Percentiles rank a stretch among this genome's conserved stretches.
These are phyloP conservation scores for Apogon hyalosoma DNA, from an alignment of 2,797 vertebrate species.

Conservation along the genomic window DNA sequence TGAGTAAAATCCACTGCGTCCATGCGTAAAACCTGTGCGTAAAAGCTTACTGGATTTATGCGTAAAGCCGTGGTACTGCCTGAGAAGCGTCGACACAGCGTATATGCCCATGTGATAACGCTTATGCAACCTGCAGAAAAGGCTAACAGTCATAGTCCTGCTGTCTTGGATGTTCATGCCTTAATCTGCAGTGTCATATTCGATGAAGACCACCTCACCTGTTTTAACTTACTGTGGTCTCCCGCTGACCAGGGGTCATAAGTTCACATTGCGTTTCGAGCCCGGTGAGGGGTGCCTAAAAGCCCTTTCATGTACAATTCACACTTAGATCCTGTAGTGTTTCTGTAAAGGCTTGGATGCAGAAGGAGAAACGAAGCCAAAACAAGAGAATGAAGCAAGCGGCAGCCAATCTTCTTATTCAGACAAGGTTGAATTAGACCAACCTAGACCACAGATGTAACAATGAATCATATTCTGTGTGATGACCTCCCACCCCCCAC, in stretches of 20 bases:
- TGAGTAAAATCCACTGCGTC: slow-evolving; percentile 1
- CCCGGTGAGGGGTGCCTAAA: slow-evolving; percentile 32
- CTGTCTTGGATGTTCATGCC: slow-evolving; percentile 5
- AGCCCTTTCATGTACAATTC: slow-evolving; percentile 54
- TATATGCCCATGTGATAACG: slow-evolving; percentile 58
- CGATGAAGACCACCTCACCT: slow-evolving; percentile 30
- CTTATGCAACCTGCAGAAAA: slow-evolving; percentile 42
- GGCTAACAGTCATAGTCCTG: slow-evolving; percentile 4
- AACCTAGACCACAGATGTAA: neutral
- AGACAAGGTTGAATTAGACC: neutral
- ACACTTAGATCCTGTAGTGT: slow-evolving; percentile 27
- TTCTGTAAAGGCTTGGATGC: slow-evolving; percentile 29
- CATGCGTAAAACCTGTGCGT: slow-evolving; percentile 72
- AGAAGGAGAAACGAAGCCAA: slow-evolving; percentile 14
- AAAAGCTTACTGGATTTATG: slow-evolving; percentile 49
- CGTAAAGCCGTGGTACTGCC: slow-evolving; percentile 57
- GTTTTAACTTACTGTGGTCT: slow-evolving; percentile 76
- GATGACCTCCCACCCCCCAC: slow-evolving; percentile 6
- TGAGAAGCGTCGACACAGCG: slow-evolving; percentile 41
- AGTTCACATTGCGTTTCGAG: slow-evolving; percentile 83
- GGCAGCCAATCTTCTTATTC: neutral
- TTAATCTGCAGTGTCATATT: slow-evolving; percentile 22
- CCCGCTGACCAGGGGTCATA: slow-evolving; percentile 88
- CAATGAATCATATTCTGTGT: slow-evolving; percentile 7
- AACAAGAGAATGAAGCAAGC: slow-evolving; percentile 8